Conservation (phyloP, 2,113 vertebrate genomes). For the Leptocoma aspasia region DNA sequence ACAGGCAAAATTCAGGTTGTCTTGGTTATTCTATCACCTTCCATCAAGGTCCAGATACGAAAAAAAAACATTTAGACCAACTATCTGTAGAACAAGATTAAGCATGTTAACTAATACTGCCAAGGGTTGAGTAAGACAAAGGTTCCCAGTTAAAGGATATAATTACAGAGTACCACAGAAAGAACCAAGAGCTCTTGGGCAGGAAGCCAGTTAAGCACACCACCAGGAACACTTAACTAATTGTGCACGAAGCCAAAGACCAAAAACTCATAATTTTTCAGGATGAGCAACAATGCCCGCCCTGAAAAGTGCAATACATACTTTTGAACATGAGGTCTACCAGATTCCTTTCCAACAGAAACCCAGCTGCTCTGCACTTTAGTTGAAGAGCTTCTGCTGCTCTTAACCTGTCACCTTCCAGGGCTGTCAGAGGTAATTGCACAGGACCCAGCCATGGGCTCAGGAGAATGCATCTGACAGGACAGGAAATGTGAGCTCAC, state of each 20-base stretch:
- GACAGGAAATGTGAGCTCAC: background rate
- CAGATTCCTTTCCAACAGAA: background rate
- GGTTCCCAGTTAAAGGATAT: background rate
- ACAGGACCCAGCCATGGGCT: background rate
- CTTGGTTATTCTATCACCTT: background rate
- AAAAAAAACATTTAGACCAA: background rate
- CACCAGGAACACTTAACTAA: background rate
- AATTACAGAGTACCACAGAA: background rate
- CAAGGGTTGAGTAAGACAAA: background rate
- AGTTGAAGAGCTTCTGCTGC: background rate
- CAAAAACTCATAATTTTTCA: background rate
- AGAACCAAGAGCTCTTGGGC: background rate
- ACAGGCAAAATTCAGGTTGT: background rate
- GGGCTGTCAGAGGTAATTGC: background rate
- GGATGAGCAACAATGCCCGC: background rate
- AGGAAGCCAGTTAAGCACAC: background rate
- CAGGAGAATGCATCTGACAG: background rate
- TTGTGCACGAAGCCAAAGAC: background rate
- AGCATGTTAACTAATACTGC: background rate
- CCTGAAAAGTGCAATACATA: background rate
- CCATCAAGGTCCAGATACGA: background rate
- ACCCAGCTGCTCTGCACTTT: background rate
- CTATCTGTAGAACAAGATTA: background rate
- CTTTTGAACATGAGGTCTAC: background rate
- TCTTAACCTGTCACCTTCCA: slow-evolving; percentile 16